phyloP scores from a whole-genome alignment of 1,140 invertebrate species.

The Plodia interpunctella region DNA sequence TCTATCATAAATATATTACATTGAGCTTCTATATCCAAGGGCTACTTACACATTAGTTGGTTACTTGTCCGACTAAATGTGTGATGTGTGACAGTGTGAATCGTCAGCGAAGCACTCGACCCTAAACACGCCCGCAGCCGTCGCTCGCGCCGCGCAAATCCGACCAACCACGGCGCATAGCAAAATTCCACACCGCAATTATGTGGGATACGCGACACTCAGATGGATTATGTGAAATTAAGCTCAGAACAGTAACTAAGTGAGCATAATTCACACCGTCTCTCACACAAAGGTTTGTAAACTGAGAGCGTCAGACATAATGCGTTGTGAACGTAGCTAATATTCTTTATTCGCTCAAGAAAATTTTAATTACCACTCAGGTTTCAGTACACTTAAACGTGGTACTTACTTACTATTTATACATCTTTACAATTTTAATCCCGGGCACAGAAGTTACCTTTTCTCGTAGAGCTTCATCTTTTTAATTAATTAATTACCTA shows the following conservation, averaged over 20 bases:
- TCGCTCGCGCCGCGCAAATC: slow-evolving; percentile 40
- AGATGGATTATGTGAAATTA: slow-evolving; percentile 68
- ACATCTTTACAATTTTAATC: too few species aligned
- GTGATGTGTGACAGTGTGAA: too few species aligned
- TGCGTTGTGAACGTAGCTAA: not conserved
- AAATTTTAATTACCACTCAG: slow-evolving; percentile 6
- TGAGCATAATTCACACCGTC: slow-evolving; percentile 47
- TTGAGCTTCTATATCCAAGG: too few species aligned
- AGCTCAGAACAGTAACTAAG: slow-evolving; percentile 54
- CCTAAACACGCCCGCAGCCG: too few species aligned
- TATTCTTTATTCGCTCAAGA: slow-evolving; percentile 6
- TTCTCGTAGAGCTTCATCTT: too few species aligned
- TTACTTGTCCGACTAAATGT: too few species aligned
- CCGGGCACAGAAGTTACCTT: too few species aligned
- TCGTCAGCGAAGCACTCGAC: slow-evolving; percentile 9
- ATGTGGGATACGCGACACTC: slow-evolving; percentile 55
- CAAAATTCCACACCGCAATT: slow-evolving; percentile 61
- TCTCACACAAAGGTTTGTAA: slow-evolving; percentile 19
- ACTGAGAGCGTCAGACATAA: slow-evolving; percentile 9
- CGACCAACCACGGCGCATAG: slow-evolving; percentile 32
- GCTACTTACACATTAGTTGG: too few species aligned
- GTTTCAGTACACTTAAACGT: not conserved
- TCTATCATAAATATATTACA: too few species aligned
- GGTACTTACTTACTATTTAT: not conserved
- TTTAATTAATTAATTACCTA: too few species aligned